A percentile compares a stretch with the other conserved stretches of the same genome.
Conservation (phyloP, 2,888 invertebrate genomes). For the Lasioglossum calceatum region DNA sequence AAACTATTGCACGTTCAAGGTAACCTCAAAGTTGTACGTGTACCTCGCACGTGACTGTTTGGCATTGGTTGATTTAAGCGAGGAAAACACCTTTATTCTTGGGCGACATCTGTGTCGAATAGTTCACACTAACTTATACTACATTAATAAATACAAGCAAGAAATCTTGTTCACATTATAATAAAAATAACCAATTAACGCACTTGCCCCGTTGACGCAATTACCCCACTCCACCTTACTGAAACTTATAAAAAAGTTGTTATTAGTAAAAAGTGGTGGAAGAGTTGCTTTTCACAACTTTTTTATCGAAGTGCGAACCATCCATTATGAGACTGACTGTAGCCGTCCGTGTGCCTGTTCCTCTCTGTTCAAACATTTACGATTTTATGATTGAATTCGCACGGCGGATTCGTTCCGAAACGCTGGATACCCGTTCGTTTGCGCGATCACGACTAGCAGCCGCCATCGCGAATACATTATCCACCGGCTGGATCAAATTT, state of each 20-base stretch:
- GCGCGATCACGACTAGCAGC: constrained; percentile 41
- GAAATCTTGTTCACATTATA: no score
- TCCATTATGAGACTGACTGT: neutral
- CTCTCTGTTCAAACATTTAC: constrained; percentile 62
- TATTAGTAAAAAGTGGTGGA: no score
- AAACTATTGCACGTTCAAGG: no score
- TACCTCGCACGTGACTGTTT: no score
- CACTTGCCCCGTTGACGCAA: no score
- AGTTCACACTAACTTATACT: no score
- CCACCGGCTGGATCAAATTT: constrained; percentile 7
- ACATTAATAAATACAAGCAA: no score
- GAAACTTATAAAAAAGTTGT: neutral
- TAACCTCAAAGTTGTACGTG: no score
- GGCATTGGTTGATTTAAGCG: no score
- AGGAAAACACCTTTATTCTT: no score
- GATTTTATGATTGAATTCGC: constrained; percentile 66
- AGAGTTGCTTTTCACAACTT: neutral
- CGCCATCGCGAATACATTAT: constrained; percentile 41
- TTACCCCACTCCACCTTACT: neutral
- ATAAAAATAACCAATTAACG: no score
- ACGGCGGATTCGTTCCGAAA: constrained; percentile 5
- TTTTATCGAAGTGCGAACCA: neutral
- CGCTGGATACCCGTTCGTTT: constrained; percentile 29
- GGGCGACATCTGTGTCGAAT: no score
- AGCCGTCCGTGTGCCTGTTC: neutral